Conservation (phyloP, 2,888 invertebrate genomes). For the Drosophila nr. perissopoda region DNA sequence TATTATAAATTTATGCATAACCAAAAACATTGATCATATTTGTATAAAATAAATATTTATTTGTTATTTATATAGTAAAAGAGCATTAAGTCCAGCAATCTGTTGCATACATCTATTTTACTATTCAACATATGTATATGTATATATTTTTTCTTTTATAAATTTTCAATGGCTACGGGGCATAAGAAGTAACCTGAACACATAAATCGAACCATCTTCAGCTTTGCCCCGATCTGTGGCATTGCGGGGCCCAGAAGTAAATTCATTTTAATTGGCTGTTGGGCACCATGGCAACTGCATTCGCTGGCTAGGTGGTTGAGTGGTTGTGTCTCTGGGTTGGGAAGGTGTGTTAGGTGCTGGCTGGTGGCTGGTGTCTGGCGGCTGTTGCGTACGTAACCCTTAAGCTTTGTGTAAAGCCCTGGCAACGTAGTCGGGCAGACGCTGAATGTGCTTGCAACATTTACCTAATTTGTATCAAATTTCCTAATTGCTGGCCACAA, state of each 20-base stretch:
- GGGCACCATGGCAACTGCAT: slow-evolving; percentile 52
- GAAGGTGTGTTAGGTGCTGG: slow-evolving; percentile 17
- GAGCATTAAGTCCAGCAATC: neutral
- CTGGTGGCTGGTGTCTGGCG: slow-evolving; percentile 8
- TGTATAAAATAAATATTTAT: neutral
- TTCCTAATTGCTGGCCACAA: slow-evolving; percentile 55
- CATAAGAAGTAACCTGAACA: slow-evolving; percentile 13
- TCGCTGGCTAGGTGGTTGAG: slow-evolving; percentile 13
- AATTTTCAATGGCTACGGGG: neutral
- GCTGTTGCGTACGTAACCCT: slow-evolving; percentile 42
- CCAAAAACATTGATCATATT: neutral
- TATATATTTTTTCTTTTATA: neutral
- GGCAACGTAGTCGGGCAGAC: slow-evolving; percentile 30
- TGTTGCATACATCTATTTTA: neutral
- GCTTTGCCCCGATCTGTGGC: slow-evolving; percentile 20
- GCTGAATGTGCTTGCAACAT: slow-evolving; percentile 24
- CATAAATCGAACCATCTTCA: slow-evolving; percentile 23
- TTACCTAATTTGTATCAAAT: slow-evolving; percentile 69
- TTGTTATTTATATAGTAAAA: neutral
- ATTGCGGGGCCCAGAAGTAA: slow-evolving; percentile 11
- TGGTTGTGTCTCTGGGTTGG: neutral
- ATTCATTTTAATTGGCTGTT: slow-evolving; percentile 66
- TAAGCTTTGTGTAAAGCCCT: slow-evolving; percentile 35
- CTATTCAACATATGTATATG: neutral
- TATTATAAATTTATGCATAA: neutral